Evolutionary conservation across 1,140 invertebrate species (phyloP).

Genomic region (Drosophila rhopaloa): DNA sequence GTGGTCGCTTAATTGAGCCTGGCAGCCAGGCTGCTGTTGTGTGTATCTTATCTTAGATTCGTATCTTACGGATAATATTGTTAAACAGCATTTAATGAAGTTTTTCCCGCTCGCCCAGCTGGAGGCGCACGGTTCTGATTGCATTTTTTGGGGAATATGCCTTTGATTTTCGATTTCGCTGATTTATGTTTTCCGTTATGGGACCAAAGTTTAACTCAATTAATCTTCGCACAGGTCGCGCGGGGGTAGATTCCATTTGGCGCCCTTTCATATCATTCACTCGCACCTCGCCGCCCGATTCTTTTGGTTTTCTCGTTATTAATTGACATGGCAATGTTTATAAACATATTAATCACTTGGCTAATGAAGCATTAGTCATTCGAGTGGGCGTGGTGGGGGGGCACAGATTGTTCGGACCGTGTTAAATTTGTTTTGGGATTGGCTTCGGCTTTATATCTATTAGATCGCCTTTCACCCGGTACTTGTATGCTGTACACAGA

Average conservation of each 20-base stretch:
- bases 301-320: constrained; percentile 54
- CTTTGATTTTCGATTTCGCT: constrained; percentile 41
- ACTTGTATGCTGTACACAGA: constrained; percentile 32
- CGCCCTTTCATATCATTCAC: constrained; percentile 56
- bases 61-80: constrained; percentile 78
- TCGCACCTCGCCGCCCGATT: constrained; percentile 30
- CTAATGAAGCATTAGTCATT: constrained; percentile 81
- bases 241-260: constrained; percentile 45
- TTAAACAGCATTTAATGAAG: constrained; percentile 80
- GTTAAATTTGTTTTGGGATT: constrained; percentile 60
- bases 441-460: constrained; percentile 34
- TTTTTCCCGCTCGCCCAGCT: constrained; percentile 69
- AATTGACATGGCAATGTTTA: constrained; percentile 81
- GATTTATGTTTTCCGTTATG: constrained; percentile 65
- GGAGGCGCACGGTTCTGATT: constrained; percentile 49
- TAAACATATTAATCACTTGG: constrained; percentile 80
- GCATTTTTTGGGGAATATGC: constrained; percentile 36
- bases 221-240: constrained; percentile 40
- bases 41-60: constrained; percentile 78
- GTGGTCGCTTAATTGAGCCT: constrained; percentile 76
- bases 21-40: constrained; percentile 23
- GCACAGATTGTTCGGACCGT: constrained; percentile 39
- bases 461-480: constrained; percentile 26
- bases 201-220: constrained; percentile 43
- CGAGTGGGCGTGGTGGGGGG: constrained; percentile 34